These are phyloP conservation scores for Cnemophilus loriae DNA, from an alignment of 2,113 vertebrate species.

Conservation along the genomic window DNA sequence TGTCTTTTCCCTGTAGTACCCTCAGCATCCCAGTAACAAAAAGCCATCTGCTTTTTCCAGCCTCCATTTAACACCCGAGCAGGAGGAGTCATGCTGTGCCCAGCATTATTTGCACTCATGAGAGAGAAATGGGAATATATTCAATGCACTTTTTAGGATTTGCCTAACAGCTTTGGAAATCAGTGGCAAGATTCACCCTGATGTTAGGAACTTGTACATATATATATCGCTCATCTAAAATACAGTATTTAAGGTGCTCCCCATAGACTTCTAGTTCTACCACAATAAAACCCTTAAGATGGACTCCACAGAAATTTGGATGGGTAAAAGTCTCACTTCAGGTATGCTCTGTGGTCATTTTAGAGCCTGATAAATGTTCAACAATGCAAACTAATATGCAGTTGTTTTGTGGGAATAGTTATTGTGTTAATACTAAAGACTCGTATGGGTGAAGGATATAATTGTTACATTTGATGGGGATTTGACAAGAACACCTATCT, in stretches of 20 bases:
- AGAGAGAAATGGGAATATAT: background rate
- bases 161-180: background rate
- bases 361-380: background rate
- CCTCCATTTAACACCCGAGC: background rate
- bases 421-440: background rate
- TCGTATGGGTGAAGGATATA: background rate
- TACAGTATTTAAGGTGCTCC: background rate
- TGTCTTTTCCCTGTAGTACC: background rate
- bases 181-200: background rate
- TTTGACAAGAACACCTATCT: background rate
- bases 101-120: background rate
- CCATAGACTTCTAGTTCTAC: background rate
- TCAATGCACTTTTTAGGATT: background rate
- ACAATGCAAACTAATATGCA: background rate
- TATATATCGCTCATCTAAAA: background rate
- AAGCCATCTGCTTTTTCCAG: slow-evolving; percentile 3
- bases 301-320: background rate
- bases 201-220: background rate
- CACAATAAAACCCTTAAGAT: background rate
- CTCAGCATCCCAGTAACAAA: background rate
- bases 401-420: background rate
- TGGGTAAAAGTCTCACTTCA: background rate
- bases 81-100: background rate
- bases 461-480: background rate
- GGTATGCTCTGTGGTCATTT: background rate